Conservation (phyloP, 2,888 invertebrate genomes). For the Drosophila neonasuta region DNA sequence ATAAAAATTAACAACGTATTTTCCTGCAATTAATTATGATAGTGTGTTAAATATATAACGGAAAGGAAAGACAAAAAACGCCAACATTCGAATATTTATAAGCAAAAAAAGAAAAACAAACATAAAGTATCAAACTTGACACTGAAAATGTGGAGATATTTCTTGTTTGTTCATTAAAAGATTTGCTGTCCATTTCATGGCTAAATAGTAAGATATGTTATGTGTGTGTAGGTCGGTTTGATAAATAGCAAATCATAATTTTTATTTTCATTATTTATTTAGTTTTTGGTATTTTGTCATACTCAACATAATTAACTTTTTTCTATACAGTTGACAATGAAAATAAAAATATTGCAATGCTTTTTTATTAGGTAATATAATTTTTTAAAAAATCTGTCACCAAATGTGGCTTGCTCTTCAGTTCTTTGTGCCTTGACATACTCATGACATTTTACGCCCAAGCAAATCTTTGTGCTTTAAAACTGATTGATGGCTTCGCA, state of each 20-base stretch:
- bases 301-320: conserved; percentile 24
- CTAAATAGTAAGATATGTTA: conserved; percentile 12
- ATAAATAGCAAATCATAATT: conserved; percentile 43
- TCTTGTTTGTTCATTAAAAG: conserved; percentile 61
- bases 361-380: too few species aligned
- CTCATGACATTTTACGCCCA: conserved; percentile 8
- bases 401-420: background rate
- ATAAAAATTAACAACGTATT: conserved; percentile 12
- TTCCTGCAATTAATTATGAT: conserved; percentile 20
- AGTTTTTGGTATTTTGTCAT: conserved; percentile 5
- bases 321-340: background rate
- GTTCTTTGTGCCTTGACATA: background rate
- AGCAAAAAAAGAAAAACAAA: conserved; percentile 38
- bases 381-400: background rate
- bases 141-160: conserved; percentile 61
- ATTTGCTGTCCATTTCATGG: conserved; percentile 48
- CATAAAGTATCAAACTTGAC: conserved; percentile 66
- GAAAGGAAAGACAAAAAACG: conserved; percentile 3
- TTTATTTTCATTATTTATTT: conserved; percentile 1
- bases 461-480: conserved; percentile 33
- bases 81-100: conserved; percentile 14
- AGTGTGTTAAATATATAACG: conserved; percentile 4
- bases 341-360: too few species aligned
- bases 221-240: conserved; percentile 20
- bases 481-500: conserved; percentile 48